Percentiles rank a stretch among this genome's conserved stretches.
Conservation (phyloP, 2,888 invertebrate genomes). For the Athalia cordata region DNA sequence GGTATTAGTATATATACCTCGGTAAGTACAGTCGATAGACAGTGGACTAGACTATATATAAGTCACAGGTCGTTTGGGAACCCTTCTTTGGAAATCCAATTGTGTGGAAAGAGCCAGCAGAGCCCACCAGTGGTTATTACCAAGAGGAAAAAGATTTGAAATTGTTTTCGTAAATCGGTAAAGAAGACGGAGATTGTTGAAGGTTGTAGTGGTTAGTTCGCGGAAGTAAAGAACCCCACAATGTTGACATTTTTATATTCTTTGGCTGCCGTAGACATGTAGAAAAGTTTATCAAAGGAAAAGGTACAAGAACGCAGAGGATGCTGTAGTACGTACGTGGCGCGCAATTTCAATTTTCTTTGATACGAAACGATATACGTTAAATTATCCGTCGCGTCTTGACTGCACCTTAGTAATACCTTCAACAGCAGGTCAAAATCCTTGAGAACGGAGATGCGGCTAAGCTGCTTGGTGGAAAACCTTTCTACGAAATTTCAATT, state of each 20-base stretch:
- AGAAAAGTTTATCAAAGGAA: constrained; percentile 1
- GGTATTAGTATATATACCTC: neutral
- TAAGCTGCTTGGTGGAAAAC: constrained; percentile 19
- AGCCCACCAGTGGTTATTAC: constrained; percentile 41
- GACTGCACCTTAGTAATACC: neutral
- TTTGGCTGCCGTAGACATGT: neutral
- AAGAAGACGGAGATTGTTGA: neutral
- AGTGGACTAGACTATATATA: constrained; percentile 35
- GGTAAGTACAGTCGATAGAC: constrained; percentile 14
- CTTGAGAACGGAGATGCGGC: constrained; percentile 31
- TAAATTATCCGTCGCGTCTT: constrained; percentile 20
- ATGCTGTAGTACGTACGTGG: neutral
- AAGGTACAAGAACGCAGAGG: no score
- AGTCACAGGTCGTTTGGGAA: constrained; percentile 31
- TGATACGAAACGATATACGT: neutral
- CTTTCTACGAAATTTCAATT: constrained; percentile 36
- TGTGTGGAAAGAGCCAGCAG: constrained; percentile 39
- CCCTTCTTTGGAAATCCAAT: constrained; percentile 38
- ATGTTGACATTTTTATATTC: constrained; percentile 22
- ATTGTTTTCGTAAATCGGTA: constrained; percentile 9
- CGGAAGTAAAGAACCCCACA: neutral
- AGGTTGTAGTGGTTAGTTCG: neutral
- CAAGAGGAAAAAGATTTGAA: constrained; percentile 16
- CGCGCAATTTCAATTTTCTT: constrained; percentile 17
- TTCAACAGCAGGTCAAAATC: constrained; percentile 30